These are phyloP conservation scores for Harlomillsia oculata DNA, from an alignment of 1,140 invertebrate species.

Conservation along the genomic window DNA sequence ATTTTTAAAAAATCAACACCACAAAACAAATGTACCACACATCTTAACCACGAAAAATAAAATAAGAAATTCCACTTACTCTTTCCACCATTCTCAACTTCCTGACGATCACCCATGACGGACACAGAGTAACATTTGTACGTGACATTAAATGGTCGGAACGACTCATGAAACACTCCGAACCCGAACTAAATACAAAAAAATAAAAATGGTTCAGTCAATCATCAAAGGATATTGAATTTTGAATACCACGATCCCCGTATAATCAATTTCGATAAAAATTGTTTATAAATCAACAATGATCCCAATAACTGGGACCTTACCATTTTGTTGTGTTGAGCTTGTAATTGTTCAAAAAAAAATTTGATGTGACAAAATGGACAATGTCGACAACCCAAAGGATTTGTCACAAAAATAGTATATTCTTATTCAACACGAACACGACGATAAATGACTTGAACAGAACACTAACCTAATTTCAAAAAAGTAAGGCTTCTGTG, in stretches of 20 bases:
- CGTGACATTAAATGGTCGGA: constrained; percentile 67
- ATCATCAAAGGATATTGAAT: not conserved
- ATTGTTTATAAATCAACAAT: not conserved
- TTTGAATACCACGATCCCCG: not conserved
- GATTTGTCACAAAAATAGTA: too few species aligned
- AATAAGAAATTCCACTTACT: constrained; percentile 52
- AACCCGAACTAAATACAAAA: constrained; percentile 54
- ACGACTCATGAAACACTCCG: constrained; percentile 71
- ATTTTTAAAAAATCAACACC: not conserved
- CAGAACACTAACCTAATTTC: too few species aligned
- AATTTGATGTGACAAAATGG: not conserved
- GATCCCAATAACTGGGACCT: too few species aligned
- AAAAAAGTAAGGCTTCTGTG: too few species aligned
- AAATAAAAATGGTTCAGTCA: not conserved
- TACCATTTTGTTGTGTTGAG: too few species aligned
- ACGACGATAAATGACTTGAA: too few species aligned
- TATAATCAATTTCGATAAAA: not conserved
- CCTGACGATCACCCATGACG: constrained; percentile 80
- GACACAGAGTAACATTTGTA: constrained; percentile 90
- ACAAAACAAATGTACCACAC: not conserved
- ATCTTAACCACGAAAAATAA: not conserved
- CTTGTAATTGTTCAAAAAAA: not conserved
- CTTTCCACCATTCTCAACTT: constrained; percentile 96
- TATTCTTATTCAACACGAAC: too few species aligned
- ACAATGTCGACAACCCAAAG: too few species aligned